Evolutionary conservation across 2,888 invertebrate genomes (phyloP).

Genomic region (Chironomus tentans): DNA sequence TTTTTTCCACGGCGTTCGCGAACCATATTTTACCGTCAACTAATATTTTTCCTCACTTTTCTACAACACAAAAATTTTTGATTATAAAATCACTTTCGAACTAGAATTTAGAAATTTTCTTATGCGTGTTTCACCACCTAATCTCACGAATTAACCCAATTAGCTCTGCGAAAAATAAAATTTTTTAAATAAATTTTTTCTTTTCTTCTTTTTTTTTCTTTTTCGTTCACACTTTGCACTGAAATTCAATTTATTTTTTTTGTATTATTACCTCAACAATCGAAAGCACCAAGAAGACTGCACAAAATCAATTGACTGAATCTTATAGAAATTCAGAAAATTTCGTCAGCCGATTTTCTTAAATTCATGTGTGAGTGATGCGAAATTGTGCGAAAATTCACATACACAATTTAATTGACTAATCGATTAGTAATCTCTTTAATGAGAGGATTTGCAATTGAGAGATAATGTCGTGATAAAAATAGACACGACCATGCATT

Average conservation of each 20-base stretch:
- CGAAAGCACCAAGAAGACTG: constrained; percentile 24
- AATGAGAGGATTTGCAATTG: not conserved
- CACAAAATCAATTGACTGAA: not conserved
- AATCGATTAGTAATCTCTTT: not conserved
- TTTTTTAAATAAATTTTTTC: not conserved
- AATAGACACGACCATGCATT: not conserved
- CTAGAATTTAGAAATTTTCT: not conserved
- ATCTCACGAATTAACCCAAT: not conserved
- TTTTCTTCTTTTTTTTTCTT: not conserved
- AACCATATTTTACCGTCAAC: not conserved
- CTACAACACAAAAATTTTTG: not conserved
- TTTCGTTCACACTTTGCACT: not conserved
- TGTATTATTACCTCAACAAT: constrained; percentile 4
- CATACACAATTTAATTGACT: not conserved
- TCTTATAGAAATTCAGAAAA: not conserved
- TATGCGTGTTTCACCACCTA: not conserved
- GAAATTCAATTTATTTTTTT: not conserved
- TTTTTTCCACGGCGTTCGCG: constrained; percentile 13
- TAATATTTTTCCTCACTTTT: not conserved
- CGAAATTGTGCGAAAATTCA: not conserved
- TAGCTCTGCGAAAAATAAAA: not conserved
- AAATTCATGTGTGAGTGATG: not conserved
- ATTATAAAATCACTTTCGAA: constrained; percentile 12
- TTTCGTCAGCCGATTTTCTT: not conserved
- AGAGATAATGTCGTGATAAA: not conserved